A percentile compares a stretch with the other conserved stretches of the same genome.
These are phyloP conservation scores for Sipha flava DNA, from an alignment of 1,140 invertebrate genomes.

Conservation along the genomic window DNA sequence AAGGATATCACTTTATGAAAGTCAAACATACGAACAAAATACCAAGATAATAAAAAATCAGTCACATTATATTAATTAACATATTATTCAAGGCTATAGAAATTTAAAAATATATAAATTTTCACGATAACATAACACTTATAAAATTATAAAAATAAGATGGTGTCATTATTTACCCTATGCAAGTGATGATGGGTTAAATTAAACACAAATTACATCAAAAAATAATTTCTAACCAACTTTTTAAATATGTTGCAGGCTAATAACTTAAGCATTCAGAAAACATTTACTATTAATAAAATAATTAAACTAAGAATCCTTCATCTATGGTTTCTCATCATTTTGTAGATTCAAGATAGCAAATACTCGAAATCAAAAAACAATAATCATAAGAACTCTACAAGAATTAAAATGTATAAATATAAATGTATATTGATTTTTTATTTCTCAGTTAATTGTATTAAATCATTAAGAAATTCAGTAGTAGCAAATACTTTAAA, in stretches of 20 bases:
- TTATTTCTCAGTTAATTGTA: too few species aligned
- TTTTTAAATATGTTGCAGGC: too few species aligned
- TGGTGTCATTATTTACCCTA: not conserved
- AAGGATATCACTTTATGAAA: not conserved
- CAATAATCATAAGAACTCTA: not conserved
- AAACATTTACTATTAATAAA: too few species aligned
- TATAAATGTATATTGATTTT: too few species aligned
- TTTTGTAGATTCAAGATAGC: not conserved
- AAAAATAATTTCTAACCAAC: too few species aligned
- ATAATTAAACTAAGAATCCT: not conserved
- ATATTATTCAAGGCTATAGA: not conserved
- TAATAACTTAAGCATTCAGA: too few species aligned
- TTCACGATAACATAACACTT: not conserved
- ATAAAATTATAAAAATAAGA: not conserved
- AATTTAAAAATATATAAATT: not conserved
- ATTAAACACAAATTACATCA: too few species aligned
- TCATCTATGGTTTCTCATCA: slow-evolving; percentile 2
- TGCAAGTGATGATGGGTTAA: not conserved
- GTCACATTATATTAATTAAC: not conserved
- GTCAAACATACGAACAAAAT: not conserved
- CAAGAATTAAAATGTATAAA: too few species aligned
- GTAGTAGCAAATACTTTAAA: too few species aligned
- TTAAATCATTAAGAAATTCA: too few species aligned
- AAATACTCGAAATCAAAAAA: not conserved
- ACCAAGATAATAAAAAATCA: not conserved